Evolutionary conservation across 2,888 invertebrate species (phyloP).

Genomic region (Campopleginae sp.): DNA sequence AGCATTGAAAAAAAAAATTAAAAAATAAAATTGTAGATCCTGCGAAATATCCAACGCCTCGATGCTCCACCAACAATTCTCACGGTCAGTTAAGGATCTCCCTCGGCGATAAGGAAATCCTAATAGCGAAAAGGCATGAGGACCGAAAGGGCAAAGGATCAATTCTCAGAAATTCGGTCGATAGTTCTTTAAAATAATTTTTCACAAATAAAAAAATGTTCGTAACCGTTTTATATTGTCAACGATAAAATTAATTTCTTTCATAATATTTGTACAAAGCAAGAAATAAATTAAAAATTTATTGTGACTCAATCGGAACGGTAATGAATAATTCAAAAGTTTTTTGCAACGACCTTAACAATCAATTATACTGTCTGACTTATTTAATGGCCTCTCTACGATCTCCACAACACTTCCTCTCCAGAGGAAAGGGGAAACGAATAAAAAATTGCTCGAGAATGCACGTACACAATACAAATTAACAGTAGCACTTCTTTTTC

Average conservation of each 20-base stretch:
- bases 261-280: background rate
- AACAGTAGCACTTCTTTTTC: background rate
- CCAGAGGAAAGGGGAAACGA: background rate
- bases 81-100: background rate
- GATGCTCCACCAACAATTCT: background rate
- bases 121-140: background rate
- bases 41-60: background rate
- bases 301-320: background rate
- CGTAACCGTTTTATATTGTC: background rate
- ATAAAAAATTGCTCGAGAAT: background rate
- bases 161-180: background rate
- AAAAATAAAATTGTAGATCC: background rate
- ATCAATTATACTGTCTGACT: background rate
- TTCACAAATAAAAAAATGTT: background rate
- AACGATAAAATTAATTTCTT: background rate
- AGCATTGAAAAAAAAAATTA: background rate
- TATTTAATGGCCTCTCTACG: background rate
- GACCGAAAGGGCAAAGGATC: background rate
- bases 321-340: background rate
- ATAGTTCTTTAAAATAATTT: background rate
- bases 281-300: background rate
- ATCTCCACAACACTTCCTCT: background rate
- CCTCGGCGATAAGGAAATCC: background rate
- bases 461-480: background rate
- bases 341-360: background rate